phyloP scores from a whole-genome alignment of 2,888 invertebrate genomes.

The Coenonympha arcania region DNA sequence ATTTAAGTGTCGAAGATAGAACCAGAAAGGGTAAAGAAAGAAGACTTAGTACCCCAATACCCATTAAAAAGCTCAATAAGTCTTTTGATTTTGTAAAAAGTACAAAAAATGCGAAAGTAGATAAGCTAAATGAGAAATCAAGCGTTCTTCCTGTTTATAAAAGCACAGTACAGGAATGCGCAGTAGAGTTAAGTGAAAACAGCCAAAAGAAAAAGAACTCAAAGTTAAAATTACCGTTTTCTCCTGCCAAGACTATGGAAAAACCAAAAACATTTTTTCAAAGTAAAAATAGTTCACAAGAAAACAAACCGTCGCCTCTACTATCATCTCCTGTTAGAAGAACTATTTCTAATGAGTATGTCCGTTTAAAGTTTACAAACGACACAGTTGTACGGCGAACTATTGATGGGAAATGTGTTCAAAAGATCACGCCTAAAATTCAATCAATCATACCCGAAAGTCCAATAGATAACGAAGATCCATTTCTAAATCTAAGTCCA shows the following conservation, averaged over 20 bases:
- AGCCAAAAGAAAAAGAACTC: constrained; percentile 53
- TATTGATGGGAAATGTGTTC: constrained; percentile 63
- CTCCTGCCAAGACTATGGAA: constrained; percentile 60
- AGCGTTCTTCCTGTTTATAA: constrained; percentile 62
- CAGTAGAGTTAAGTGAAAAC: constrained; percentile 43
- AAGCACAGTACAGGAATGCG: constrained; percentile 46
- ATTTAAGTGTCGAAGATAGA: constrained; percentile 35
- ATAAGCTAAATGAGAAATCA: constrained; percentile 45
- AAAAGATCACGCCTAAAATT: constrained; percentile 67
- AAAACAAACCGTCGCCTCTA: constrained; percentile 52
- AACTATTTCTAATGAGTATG: constrained; percentile 71
- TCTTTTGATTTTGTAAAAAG: constrained; percentile 50
- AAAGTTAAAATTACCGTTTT: constrained; percentile 63
- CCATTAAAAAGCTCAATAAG: constrained; percentile 55
- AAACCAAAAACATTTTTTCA: constrained; percentile 66
- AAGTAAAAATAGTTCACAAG: constrained; percentile 47
- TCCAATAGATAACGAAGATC: constrained; percentile 66
- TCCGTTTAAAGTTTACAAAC: constrained; percentile 61
- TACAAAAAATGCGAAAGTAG: constrained; percentile 39
- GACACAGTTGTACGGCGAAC: constrained; percentile 63
- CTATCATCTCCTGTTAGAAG: constrained; percentile 59
- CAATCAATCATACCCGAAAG: constrained; percentile 71
- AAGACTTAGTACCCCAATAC: constrained; percentile 51
- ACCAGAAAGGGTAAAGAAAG: constrained; percentile 52
- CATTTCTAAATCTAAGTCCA: constrained; percentile 65